phyloP scores from a whole-genome alignment of 2,888 invertebrate genomes.

The Campaea margaritaria region DNA sequence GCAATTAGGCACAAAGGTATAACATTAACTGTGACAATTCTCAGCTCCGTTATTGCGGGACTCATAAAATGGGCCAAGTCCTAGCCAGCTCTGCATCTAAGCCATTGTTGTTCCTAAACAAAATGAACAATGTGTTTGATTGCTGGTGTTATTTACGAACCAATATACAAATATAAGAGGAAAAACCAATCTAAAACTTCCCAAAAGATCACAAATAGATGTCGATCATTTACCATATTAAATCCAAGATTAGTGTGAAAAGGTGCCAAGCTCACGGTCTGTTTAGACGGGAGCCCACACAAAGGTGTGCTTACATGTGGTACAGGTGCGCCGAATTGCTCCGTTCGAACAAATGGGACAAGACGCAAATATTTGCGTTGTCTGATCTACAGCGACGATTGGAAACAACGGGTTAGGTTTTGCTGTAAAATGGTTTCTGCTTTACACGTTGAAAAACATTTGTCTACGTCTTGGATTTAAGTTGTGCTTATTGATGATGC shows the following conservation, averaged over 20 bases:
- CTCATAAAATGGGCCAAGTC: no score
- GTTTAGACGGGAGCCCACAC: constrained; percentile 27
- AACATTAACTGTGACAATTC: not conserved
- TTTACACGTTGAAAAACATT: not conserved
- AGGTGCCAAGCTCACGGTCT: constrained; percentile 11
- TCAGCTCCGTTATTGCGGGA: constrained; percentile 2
- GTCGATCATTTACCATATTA: no score
- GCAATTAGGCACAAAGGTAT: constrained; percentile 15
- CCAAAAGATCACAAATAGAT: no score
- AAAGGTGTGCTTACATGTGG: constrained; percentile 39
- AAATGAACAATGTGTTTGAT: no score
- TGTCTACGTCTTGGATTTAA: no score
- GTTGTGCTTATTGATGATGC: no score
- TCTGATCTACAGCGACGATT: constrained; percentile 31
- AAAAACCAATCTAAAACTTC: no score
- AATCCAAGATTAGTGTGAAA: not conserved
- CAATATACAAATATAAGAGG: no score
- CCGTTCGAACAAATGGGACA: constrained; percentile 51
- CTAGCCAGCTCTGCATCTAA: no score
- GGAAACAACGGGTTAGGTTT: constrained; percentile 19
- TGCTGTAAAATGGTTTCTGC: not conserved
- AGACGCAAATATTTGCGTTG: constrained; percentile 54
- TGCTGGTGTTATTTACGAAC: no score
- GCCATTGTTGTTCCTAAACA: not conserved
- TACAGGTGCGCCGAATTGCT: constrained; percentile 56